Percentiles rank a stretch among this genome's conserved stretches.
These are phyloP conservation scores for Clarias platycephalus DNA, from an alignment of 2,797 vertebrate genomes.

Conservation along the genomic window DNA sequence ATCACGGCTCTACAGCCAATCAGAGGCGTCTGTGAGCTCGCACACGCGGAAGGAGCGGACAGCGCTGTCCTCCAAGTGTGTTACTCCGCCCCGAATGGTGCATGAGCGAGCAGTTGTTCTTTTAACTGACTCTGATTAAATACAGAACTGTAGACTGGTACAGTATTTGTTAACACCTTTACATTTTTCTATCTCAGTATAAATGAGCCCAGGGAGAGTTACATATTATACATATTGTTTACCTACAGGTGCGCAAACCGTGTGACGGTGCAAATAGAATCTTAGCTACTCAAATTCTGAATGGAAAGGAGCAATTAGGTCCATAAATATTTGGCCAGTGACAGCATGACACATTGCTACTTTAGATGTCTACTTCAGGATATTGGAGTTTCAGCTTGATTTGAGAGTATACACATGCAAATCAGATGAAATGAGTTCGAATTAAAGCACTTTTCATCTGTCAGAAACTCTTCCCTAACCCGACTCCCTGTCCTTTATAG, in stretches of 20 bases:
- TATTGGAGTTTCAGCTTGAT: no score
- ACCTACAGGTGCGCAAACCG: not conserved
- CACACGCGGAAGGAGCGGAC: no score
- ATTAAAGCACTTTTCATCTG: not conserved
- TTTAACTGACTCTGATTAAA: no score
- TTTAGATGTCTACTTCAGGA: not conserved
- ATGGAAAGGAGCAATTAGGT: not conserved
- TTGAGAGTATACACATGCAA: not conserved
- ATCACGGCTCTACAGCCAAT: no score
- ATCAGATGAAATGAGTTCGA: not conserved
- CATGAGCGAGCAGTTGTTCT: no score
- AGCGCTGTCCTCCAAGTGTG: no score
- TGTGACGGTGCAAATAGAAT: not conserved
- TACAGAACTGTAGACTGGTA: not conserved
- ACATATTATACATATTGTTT: not conserved
- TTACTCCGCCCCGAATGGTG: no score
- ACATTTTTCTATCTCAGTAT: not conserved
- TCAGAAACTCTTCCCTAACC: not conserved
- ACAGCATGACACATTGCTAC: not conserved
- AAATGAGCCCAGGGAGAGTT: not conserved
- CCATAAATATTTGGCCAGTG: not conserved
- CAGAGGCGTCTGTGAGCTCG: no score
- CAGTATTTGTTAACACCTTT: not conserved
- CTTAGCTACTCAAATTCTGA: not conserved
- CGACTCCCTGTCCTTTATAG: no score